Conservation (phyloP, 2,888 invertebrate species). For the Endomychus coccineus region DNA sequence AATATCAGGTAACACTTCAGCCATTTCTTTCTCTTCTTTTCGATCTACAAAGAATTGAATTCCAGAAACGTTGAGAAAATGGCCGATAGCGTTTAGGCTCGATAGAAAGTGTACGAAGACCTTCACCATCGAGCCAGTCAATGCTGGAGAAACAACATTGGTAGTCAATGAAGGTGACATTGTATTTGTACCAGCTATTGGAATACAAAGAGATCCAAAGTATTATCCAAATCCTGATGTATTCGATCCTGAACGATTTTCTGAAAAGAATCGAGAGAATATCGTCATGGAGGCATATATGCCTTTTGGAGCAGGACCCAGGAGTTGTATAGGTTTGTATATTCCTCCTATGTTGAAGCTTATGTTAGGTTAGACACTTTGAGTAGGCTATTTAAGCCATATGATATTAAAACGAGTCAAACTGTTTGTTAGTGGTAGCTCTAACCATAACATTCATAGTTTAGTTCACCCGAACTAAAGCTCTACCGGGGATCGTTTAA, state of each 20-base stretch:
- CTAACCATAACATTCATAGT: too few species aligned
- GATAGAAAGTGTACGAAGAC: conserved; percentile 26
- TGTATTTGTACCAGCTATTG: conserved; percentile 26
- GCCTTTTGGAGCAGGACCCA: conserved; percentile 47
- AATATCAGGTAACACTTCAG: conserved; percentile 45
- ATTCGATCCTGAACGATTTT: conserved; percentile 40
- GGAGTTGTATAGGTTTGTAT: conserved; percentile 58
- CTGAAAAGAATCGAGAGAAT: conserved; percentile 49
- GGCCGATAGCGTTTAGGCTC: conserved; percentile 25
- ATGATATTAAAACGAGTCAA: too few species aligned
- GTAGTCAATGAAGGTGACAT: conserved; percentile 19
- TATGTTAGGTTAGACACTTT: too few species aligned
- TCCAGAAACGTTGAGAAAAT: conserved; percentile 30
- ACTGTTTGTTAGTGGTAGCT: too few species aligned
- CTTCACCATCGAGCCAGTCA: conserved; percentile 23
- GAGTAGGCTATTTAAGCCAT: too few species aligned
- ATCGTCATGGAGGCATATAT: conserved; percentile 41
- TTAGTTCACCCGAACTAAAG: too few species aligned
- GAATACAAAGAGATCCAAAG: conserved; percentile 30
- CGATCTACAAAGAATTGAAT: conserved; percentile 5
- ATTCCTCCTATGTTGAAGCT: too few species aligned
- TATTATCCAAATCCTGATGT: conserved; percentile 32
- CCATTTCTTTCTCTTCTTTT: conserved; percentile 34
- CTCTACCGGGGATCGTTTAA: too few species aligned
- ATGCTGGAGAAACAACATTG: conserved; percentile 19